Conservation (phyloP, 2,888 invertebrate species). For the Lymantria dispar region DNA sequence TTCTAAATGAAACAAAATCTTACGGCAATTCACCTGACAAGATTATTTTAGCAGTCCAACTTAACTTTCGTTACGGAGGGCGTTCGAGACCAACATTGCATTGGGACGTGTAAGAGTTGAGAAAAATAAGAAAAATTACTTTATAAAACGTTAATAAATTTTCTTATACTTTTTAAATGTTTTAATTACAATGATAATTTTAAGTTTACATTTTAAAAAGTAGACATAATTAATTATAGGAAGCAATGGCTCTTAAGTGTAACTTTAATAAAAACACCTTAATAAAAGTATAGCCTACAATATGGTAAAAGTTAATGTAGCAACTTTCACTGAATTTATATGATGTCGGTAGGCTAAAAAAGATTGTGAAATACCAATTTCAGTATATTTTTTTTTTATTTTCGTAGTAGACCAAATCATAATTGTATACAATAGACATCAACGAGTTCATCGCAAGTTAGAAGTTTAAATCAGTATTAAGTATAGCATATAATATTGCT, state of each 20-base stretch:
- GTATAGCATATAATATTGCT: too few relatives aligned
- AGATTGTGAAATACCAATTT: too few relatives aligned
- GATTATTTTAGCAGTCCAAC: too few relatives aligned
- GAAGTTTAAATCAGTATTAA: too few relatives aligned
- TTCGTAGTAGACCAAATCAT: constrained; percentile 11
- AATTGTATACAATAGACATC: constrained; percentile 42
- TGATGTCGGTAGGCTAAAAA: too few relatives aligned
- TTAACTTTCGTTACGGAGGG: too few relatives aligned
- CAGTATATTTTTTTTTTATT: constrained; percentile 11
- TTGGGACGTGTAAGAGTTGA: too few relatives aligned
- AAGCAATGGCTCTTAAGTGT: not conserved
- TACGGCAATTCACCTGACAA: too few relatives aligned
- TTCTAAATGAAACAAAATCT: too few relatives aligned
- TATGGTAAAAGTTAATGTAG: constrained; percentile 18
- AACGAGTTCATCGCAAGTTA: constrained; percentile 32
- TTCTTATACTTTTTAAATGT: not conserved
- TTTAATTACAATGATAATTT: constrained; percentile 1
- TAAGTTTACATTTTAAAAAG: not conserved
- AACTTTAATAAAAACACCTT: not conserved
- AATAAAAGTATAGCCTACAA: not conserved
- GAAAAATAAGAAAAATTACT: too few relatives aligned
- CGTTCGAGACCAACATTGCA: too few relatives aligned
- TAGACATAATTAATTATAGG: constrained; percentile 2
- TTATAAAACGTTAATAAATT: not conserved
- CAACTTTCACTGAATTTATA: constrained; percentile 25